Percentiles rank a stretch among this genome's conserved stretches.
Evolutionary conservation across 2,797 vertebrate species (phyloP).

Genomic region (Molossus alvarezi): DNA sequence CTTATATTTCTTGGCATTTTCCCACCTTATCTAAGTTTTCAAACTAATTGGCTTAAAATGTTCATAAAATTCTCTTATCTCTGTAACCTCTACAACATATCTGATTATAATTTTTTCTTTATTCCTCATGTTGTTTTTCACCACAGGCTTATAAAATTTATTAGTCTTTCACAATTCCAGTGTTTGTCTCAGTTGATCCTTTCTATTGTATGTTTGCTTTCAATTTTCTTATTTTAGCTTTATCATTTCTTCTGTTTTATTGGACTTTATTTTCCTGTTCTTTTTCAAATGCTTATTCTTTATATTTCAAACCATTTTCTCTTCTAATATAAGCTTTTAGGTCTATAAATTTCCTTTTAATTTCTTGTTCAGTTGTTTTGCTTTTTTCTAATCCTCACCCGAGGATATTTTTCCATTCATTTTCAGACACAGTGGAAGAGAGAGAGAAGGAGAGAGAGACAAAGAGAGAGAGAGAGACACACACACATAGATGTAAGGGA

Average conservation of each 20-base stretch:
- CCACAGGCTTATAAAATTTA: not conserved
- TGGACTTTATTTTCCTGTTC: not conserved
- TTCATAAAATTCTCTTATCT: slow-evolving; percentile 12
- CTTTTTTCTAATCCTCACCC: no score
- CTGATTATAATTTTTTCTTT: slow-evolving; percentile 16
- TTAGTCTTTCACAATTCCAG: not conserved
- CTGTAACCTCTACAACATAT: not conserved
- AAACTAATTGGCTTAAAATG: not conserved
- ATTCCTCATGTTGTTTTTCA: not conserved
- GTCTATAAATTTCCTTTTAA: slow-evolving; percentile 27
- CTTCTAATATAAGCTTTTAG: slow-evolving; percentile 27
- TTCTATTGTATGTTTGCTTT: not conserved
- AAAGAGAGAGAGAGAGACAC: no score
- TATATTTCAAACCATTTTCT: slow-evolving; percentile 42
- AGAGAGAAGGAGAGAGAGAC: no score
- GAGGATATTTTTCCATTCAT: no score
- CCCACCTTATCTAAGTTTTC: slow-evolving; percentile 41
- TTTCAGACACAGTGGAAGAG: no score
- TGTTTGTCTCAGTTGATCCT: not conserved
- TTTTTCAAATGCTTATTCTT: slow-evolving; percentile 38
- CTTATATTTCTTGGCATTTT: slow-evolving; percentile 46
- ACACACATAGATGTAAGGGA: no score
- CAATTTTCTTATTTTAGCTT: slow-evolving; percentile 4
- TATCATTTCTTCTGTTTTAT: slow-evolving; percentile 1
- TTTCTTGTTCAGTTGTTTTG: not conserved